These are phyloP conservation scores for Calonectris borealis DNA, from an alignment of 2,113 vertebrate genomes.

Conservation along the genomic window DNA sequence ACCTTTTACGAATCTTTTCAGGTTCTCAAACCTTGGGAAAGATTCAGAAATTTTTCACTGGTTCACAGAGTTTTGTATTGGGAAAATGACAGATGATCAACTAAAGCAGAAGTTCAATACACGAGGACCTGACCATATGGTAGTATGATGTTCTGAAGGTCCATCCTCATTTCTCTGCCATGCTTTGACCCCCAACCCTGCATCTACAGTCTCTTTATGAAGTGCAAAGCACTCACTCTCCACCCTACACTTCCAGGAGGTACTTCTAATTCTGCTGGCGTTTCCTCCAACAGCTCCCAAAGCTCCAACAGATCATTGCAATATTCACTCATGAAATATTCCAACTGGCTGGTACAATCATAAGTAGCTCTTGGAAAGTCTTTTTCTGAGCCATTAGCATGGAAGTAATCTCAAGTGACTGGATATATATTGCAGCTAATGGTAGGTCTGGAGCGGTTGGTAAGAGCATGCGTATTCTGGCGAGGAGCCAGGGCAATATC, in stretches of 20 bases:
- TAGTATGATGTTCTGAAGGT: neutral
- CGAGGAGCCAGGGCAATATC: neutral
- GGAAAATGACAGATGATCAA: neutral
- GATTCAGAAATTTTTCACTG: neutral
- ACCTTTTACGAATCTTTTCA: neutral
- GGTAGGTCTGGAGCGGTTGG: slow-evolving; percentile 3
- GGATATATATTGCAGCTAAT: slow-evolving; percentile 43
- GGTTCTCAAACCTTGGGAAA: neutral
- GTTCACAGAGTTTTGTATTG: neutral
- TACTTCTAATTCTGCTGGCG: neutral
- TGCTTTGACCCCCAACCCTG: neutral
- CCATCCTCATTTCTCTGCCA: neutral
- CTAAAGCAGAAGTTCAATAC: neutral
- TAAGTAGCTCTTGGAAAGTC: slow-evolving; percentile 41
- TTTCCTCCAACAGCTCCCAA: slow-evolving; percentile 10
- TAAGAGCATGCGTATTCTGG: neutral
- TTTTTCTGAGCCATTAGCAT: slow-evolving; percentile 58
- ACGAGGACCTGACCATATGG: no score
- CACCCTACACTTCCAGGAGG: neutral
- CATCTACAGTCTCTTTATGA: neutral
- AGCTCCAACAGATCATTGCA: neutral
- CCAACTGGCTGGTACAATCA: neutral
- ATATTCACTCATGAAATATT: slow-evolving; percentile 6
- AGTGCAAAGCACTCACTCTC: neutral
- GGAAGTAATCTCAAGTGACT: slow-evolving; percentile 57